Base-by-base conservation (phyloP, 2,888 invertebrate species). In the Nomada flava region DNA sequence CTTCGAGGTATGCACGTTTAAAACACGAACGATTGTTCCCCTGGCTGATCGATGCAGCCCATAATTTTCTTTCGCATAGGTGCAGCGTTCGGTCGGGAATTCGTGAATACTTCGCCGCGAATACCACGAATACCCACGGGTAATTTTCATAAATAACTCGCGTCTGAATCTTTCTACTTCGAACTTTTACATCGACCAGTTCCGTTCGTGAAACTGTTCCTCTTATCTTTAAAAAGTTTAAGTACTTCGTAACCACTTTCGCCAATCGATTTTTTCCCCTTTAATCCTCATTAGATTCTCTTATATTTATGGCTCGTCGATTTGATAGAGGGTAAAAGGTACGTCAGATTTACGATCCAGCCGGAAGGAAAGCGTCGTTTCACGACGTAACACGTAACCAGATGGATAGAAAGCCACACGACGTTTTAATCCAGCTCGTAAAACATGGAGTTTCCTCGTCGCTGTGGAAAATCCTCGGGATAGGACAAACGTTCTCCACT, bases 291-390 rank as follows among this genome's bases (percentile, higher is more conserved):
- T 75, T 64, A 75, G 67, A 57, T 47, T 73, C 72, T 18, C 62
- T 73, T 60, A 67, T 82, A 83, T 80, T 85, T 87, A 82, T 76
- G 82, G 65, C 29, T 64, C 76, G 57, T 76, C 78, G 82, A 87
- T 80, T 57, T 50, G 76, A 74, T 57, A 52, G 57, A 29, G 64
- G 63, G 44, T 36, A 60, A 73, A 83, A 69, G 53, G 73, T 63
- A 10, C 44, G 74, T 20, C 68, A 70, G 85, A 87, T 87, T 87
- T 87, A 85, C 87, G 83, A 85, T 81, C 71, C 47, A 23, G 36
- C 36, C 44, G 74, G 63, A 74, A 53, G 55, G 42, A 65, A 55
- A 59, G 59, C 67, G 15, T 47, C 70, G 44, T 71, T 69, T 57
- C 59, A 13, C 47, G 36, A 26, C 50, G 62, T 60, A 42, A 68